Base-by-base conservation (phyloP, 2,113 vertebrate species). In the Amphilophus citrinellus region DNA sequence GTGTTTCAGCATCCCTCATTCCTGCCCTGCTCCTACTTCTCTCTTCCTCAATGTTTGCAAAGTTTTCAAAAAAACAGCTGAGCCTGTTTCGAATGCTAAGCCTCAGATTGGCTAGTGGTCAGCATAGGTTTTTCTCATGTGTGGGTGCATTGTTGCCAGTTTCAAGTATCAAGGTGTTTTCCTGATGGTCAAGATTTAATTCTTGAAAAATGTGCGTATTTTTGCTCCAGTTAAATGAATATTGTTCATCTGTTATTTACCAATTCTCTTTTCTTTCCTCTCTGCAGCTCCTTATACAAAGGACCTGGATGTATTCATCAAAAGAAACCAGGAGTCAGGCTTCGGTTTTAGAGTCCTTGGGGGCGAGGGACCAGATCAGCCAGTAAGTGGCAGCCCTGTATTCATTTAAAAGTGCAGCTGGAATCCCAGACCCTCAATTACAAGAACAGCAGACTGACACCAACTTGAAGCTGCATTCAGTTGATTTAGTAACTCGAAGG, bases 341-440 rank as follows among this genome's bases (percentile, higher is more conserved):
- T 99, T 99, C 87, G 98, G 98, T 62, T 99, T 99, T 95, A 95
- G 98, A 13, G 98, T 99, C 32, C 97, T 99, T 1, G 98, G 98
- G 85, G 98, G 98, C 76, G 98, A 99, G 9, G 98, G 98, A 18
- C 97, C 98, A 0, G 98, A 99, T 85, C 98, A 99, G 71, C 97
- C 98, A 2, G 98, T 99, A 93, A 20, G 93, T 66, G n/a, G 0
- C 73, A 32, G 30, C 22, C 32, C 61, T 22, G 13, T 62, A 76
- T 18, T 11, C 10, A 1, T 32, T 75, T 59, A n/a, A 71, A 82
- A 56, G 0, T 11, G 27, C 11, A 14, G 22, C 53, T 71, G 17
- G 22, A 79, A 71, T 77, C 59, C 53, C 62, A 75, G 58, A 30
- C 0, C 60, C 10, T 65, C 30, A 35, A n/a, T 77, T 24, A 22